A percentile compares a stretch with the other conserved stretches of the same genome.
Conservation (phyloP, 2,888 invertebrate genomes). For the Sthenelais limicola region DNA sequence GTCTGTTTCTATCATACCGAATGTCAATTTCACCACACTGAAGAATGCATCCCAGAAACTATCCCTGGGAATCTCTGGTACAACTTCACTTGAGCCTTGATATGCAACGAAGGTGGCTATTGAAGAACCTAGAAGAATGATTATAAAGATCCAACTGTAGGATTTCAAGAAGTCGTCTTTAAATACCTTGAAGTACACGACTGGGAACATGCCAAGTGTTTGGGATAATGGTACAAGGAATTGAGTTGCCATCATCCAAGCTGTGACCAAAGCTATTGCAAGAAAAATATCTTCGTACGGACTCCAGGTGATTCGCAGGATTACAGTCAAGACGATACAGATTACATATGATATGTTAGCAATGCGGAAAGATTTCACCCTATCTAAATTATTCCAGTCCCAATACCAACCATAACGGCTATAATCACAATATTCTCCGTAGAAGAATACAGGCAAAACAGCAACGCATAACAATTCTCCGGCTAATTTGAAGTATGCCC, state of each 20-base stretch:
- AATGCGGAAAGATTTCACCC: neutral
- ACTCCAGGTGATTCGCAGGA: neutral
- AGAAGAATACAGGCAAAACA: neutral
- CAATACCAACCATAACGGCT: neutral
- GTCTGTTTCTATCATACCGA: conserved; percentile 2
- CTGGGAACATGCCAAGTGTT: conserved; percentile 20
- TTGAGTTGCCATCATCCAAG: neutral
- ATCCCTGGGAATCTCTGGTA: neutral
- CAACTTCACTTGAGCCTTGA: neutral
- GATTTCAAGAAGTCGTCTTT: conserved; percentile 19
- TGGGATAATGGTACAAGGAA: neutral
- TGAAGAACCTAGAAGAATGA: neutral
- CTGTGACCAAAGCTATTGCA: neutral
- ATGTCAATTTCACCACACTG: neutral
- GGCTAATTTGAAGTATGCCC: neutral
- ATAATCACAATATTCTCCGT: conserved; percentile 12
- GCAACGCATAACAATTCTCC: neutral
- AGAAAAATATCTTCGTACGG: conserved; percentile 3
- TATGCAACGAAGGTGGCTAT: conserved; percentile 6
- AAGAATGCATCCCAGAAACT: neutral
- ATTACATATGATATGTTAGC: neutral
- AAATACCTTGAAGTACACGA: conserved; percentile 7
- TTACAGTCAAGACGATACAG: neutral
- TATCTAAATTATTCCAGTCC: neutral
- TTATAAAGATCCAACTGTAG: conserved; percentile 2